Evolutionary conservation across 2,113 vertebrate genomes (phyloP).

Genomic region (Tor tambroides): DNA sequence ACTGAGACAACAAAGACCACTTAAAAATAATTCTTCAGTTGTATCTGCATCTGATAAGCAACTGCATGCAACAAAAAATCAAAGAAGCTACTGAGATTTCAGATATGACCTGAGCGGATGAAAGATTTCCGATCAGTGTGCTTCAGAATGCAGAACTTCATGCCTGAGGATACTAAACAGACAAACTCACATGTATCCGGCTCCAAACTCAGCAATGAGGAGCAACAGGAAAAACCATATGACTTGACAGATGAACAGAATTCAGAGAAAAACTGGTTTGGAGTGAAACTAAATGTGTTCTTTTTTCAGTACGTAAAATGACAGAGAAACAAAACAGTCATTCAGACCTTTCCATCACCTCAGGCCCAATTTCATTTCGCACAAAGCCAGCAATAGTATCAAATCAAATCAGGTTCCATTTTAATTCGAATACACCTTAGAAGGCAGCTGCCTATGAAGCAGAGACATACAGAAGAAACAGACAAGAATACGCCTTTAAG

Average conservation of each 20-base stretch:
- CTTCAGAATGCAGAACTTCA: conserved; percentile 24
- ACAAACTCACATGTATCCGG: neutral
- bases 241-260: neutral
- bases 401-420: neutral
- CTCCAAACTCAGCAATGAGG: conserved; percentile 40
- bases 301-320: conserved; percentile 11
- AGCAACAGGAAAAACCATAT: conserved; percentile 38
- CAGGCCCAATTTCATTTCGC: neutral
- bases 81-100: neutral
- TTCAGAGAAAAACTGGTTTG: conserved; percentile 17
- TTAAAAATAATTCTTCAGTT: neutral
- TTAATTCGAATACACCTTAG: neutral
- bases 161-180: neutral
- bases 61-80: neutral
- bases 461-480: neutral
- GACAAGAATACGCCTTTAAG: neutral
- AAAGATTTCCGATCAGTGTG: neutral
- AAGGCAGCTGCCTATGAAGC: neutral
- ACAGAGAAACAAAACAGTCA: neutral
- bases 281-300: conserved; percentile 10
- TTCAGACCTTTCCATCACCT: conserved; percentile 3
- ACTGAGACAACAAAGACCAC: neutral
- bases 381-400: neutral
- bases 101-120: neutral
- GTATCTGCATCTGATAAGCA: neutral